Evolutionary conservation across 1,140 invertebrate genomes (phyloP).

Genomic region (Drosophila ohnishii): DNA sequence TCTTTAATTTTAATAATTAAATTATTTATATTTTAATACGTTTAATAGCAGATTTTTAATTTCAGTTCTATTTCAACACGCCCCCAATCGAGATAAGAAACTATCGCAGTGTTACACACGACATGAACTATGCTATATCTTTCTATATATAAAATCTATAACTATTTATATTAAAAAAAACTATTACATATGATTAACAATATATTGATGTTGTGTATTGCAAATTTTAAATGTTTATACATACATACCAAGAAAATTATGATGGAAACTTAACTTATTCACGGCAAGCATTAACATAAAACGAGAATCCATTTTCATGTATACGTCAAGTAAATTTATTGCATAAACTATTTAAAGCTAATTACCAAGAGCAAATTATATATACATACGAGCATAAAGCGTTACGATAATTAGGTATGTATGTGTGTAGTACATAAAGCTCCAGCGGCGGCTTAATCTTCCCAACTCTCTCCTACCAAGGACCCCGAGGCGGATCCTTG

Average conservation of each 20-base stretch:
- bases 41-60: not conserved
- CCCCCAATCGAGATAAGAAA: slow-evolving; percentile 8
- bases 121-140: slow-evolving; percentile 62
- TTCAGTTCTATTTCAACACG: slow-evolving; percentile 1
- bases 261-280: slow-evolving; percentile 58
- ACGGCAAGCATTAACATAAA: slow-evolving; percentile 48
- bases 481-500: not conserved
- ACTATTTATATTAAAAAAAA: slow-evolving; percentile 54
- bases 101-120: slow-evolving; percentile 55
- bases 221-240: slow-evolving; percentile 80
- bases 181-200: slow-evolving; percentile 75
- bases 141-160: slow-evolving; percentile 63
- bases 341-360: slow-evolving; percentile 59
- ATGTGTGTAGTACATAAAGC: slow-evolving; percentile 63
- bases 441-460: slow-evolving; percentile 40
- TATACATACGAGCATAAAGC: slow-evolving; percentile 45
- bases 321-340: slow-evolving; percentile 76
- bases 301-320: slow-evolving; percentile 64
- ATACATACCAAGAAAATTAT: slow-evolving; percentile 58
- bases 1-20: not conserved
- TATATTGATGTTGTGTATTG: slow-evolving; percentile 81
- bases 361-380: slow-evolving; percentile 45
- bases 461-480: slow-evolving; percentile 24
- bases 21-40: not conserved
- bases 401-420: slow-evolving; percentile 63